Conservation (phyloP, 2,797 vertebrate species). For the Rhadinocentrus ornatus region DNA sequence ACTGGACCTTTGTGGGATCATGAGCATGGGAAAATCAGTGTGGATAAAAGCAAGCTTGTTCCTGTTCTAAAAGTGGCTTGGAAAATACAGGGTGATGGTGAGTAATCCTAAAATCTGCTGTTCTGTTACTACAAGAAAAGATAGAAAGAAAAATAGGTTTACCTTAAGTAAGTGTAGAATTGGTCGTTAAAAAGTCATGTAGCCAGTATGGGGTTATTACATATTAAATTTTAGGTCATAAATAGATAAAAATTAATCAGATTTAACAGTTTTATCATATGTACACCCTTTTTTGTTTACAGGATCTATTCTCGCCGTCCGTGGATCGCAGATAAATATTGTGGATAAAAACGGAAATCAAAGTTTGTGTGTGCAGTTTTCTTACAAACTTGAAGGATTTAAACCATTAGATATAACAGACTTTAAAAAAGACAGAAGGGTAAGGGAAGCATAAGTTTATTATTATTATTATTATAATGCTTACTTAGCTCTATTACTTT, state of each 20-base stretch:
- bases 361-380: slow-evolving; percentile 71
- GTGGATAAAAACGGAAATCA: slow-evolving; percentile 67
- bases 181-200: not conserved
- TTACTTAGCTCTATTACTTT: not conserved
- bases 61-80: slow-evolving; percentile 65
- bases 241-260: not conserved
- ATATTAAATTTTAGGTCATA: not conserved
- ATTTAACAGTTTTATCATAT: not conserved
- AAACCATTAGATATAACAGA: not conserved
- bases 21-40: slow-evolving; percentile 15
- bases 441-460: too few species aligned
- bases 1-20: slow-evolving; percentile 26
- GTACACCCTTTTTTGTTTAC: slow-evolving; percentile 5
- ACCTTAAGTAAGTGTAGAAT: not conserved
- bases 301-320: slow-evolving; percentile 45
- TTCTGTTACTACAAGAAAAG: not conserved
- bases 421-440: slow-evolving; percentile 51
- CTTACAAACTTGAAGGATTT: slow-evolving; percentile 34
- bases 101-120: not conserved
- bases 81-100: slow-evolving; percentile 60
- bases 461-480: not conserved
- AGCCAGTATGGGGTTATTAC: not conserved
- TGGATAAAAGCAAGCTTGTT: slow-evolving; percentile 36
- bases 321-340: slow-evolving; percentile 69
- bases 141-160: not conserved